phyloP scores from a whole-genome alignment of 1,140 invertebrate genomes.

The Trachymyrmex septentrionalis region DNA sequence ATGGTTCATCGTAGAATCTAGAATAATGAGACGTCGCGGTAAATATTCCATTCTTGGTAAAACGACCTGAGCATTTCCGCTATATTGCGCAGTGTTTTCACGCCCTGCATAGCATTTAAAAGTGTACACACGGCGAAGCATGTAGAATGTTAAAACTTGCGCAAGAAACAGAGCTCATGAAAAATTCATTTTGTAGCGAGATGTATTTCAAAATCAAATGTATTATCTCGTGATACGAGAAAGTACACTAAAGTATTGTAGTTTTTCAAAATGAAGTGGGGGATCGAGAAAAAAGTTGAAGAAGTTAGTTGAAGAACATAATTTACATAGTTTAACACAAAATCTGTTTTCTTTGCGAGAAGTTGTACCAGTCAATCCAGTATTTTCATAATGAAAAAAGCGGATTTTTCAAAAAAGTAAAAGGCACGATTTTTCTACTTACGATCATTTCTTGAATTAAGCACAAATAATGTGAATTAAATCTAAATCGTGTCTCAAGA shows the following conservation, averaged over 20 bases:
- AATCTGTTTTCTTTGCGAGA: neutral
- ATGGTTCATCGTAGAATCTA: conserved; percentile 31
- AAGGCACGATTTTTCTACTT: neutral
- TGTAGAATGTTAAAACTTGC: neutral
- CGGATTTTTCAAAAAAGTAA: conserved; percentile 4
- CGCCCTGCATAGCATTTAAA: conserved; percentile 12
- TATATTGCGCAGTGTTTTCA: conserved; percentile 29
- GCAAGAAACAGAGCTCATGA: neutral
- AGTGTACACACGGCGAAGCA: neutral
- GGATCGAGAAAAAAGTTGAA: neutral
- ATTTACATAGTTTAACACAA: neutral
- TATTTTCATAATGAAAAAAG: conserved; percentile 15
- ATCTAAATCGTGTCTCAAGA: conserved; percentile 3
- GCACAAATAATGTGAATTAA: neutral
- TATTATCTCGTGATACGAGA: neutral
- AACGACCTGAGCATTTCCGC: neutral
- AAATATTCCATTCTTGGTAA: conserved; percentile 37
- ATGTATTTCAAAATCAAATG: neutral
- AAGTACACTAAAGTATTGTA: neutral
- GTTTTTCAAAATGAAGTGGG: neutral
- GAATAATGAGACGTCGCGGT: conserved; percentile 12
- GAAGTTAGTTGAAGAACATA: neutral
- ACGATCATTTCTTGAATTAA: neutral
- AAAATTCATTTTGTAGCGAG: conserved; percentile 14
- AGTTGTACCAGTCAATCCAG: neutral